Conservation (phyloP, 2,113 vertebrate species). For the Tursiops truncatus region DNA sequence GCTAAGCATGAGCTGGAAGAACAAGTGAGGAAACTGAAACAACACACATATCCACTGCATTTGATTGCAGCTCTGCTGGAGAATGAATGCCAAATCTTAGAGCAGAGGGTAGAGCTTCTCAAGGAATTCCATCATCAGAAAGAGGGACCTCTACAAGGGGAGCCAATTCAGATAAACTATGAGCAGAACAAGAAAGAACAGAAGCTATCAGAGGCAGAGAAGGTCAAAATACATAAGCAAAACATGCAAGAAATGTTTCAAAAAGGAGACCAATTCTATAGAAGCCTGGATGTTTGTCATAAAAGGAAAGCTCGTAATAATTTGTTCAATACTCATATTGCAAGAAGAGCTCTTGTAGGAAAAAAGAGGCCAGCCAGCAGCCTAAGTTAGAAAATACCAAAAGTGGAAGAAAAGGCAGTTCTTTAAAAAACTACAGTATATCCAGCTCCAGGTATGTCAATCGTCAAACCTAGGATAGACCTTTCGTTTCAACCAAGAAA, state of each 20-base stretch:
- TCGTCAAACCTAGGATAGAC: not conserved
- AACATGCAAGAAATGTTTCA: not conserved
- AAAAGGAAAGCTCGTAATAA: slow-evolving; percentile 63
- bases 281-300: not conserved
- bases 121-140: not conserved
- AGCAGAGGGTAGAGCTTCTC: slow-evolving; percentile 35
- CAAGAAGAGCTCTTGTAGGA: not conserved
- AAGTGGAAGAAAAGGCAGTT: not conserved
- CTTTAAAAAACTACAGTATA: not conserved
- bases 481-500: not conserved
- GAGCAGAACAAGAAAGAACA: not conserved
- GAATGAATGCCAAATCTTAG: slow-evolving; percentile 63
- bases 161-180: rapidly evolving
- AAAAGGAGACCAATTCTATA: not conserved
- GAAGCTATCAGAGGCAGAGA: not conserved
- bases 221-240: not conserved
- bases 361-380: not conserved
- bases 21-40: slow-evolving; percentile 41
- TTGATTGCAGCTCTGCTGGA: slow-evolving; percentile 55
- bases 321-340: slow-evolving; percentile 31
- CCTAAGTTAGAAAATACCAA: not conserved
- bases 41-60: not conserved
- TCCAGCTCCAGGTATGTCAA: not conserved
- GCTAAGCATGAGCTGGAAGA: not conserved
- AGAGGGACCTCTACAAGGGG: not conserved